These are phyloP conservation scores for Drosophila melanica DNA, from an alignment of 1,140 invertebrate genomes.

Conservation along the genomic window DNA sequence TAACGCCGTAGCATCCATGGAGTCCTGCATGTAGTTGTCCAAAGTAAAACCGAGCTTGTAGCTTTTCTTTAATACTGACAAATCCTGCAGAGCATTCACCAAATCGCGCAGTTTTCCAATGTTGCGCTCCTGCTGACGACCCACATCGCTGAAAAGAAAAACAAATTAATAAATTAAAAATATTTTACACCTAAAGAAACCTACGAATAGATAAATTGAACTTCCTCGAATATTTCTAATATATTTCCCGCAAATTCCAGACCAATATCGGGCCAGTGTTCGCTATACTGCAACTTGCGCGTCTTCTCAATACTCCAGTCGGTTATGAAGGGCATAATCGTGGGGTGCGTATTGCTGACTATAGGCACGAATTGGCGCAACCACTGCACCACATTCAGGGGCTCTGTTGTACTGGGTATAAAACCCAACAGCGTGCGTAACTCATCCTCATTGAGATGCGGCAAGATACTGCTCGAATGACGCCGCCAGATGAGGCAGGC, in stretches of 20 bases:
- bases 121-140: conserved; percentile 73
- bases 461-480: conserved; percentile 69
- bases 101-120: conserved; percentile 69
- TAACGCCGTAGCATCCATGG: conserved; percentile 77
- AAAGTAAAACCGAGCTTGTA: conserved; percentile 77
- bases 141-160: conserved; percentile 60
- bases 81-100: conserved; percentile 73
- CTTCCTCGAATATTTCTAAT: conserved; percentile 73
- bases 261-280: conserved; percentile 81
- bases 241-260: conserved; percentile 79
- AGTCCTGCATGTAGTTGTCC: conserved; percentile 78
- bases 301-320: conserved; percentile 82
- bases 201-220: conserved; percentile 76
- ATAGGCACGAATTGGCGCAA: conserved; percentile 73
- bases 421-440: conserved; percentile 64
- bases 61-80: conserved; percentile 72
- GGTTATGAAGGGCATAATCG: conserved; percentile 72
- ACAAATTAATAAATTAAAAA: not conserved
- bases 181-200: conserved; percentile 25
- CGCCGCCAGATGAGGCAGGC: conserved; percentile 81
- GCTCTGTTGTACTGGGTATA: conserved; percentile 69
- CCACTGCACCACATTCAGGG: conserved; percentile 79
- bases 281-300: conserved; percentile 68
- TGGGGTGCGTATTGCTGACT: conserved; percentile 74
- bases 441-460: conserved; percentile 62